Percentiles rank a stretch among this genome's conserved stretches.
phyloP scores from a whole-genome alignment of 2,113 vertebrate species.

The Scomber colias region DNA sequence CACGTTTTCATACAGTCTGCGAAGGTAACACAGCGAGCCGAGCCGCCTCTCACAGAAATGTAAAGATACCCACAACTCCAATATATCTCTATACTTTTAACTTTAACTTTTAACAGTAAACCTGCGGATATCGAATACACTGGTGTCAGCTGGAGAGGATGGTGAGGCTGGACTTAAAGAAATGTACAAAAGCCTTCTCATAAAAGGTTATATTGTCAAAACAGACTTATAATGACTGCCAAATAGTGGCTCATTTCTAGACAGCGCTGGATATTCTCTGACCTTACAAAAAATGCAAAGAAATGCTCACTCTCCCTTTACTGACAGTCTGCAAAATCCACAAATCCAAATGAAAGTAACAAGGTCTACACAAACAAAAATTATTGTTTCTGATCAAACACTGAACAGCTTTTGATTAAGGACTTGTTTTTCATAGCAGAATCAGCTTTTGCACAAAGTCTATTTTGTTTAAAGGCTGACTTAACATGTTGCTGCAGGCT shows the following conservation, averaged over 20 bases:
- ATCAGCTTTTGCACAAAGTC: slow-evolving; percentile 24
- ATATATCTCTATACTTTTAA: too few species aligned
- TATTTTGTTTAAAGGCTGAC: slow-evolving; percentile 41
- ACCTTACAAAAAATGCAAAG: slow-evolving; percentile 1
- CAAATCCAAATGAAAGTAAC: slow-evolving; percentile 9
- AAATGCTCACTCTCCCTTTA: neutral
- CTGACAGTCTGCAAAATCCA: neutral
- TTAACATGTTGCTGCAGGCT: slow-evolving; percentile 28
- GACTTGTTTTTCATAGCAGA: slow-evolving; percentile 21
- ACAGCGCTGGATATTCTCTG: neutral
- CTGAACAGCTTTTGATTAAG: slow-evolving; percentile 35
- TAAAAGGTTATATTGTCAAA: neutral
- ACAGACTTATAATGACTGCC: neutral
- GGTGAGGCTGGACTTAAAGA: too few species aligned
- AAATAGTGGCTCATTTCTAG: neutral
- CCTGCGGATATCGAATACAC: neutral
- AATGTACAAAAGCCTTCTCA: too few species aligned
- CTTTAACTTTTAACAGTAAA: too few species aligned
- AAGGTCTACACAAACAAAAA: slow-evolving; percentile 23
- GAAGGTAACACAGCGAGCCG: too few species aligned
- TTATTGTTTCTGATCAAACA: slow-evolving; percentile 39
- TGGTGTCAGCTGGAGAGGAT: neutral
- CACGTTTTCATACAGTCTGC: neutral
- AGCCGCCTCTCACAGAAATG: neutral
- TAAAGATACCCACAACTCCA: too few species aligned